These are phyloP conservation scores for Drosophila takahashii DNA, from an alignment of 1,140 invertebrate species.

Conservation along the genomic window DNA sequence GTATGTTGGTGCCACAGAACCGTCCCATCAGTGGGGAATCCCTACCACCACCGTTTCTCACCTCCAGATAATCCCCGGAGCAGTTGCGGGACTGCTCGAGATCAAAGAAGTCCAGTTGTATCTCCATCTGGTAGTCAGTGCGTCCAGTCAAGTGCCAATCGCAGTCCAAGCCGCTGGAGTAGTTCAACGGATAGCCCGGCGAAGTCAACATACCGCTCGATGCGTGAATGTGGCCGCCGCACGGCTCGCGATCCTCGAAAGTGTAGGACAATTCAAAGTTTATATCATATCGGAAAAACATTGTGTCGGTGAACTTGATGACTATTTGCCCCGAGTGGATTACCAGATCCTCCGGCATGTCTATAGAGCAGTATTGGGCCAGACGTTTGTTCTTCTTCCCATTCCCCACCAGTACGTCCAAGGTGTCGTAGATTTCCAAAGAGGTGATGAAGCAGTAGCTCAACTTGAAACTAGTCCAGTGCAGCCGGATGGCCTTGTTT, in stretches of 20 bases:
- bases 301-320: conserved; percentile 50
- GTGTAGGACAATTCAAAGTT: conserved; percentile 64
- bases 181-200: conserved; percentile 90
- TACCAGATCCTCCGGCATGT: conserved; percentile 39
- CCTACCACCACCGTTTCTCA: conserved; percentile 86
- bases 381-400: conserved; percentile 1
- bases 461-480: conserved; percentile 62
- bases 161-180: conserved; percentile 89
- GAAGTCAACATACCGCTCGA: conserved; percentile 89
- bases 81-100: conserved; percentile 88
- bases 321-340: conserved; percentile 49
- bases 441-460: conserved; percentile 89
- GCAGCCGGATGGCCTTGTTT: conserved; percentile 89
- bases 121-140: conserved; percentile 88
- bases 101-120: conserved; percentile 90
- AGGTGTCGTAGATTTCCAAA: conserved; percentile 87
- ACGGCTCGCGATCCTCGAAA: conserved; percentile 83
- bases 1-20: conserved; percentile 88
- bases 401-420: conserved; percentile 3
- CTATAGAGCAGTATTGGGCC: conserved; percentile 39
- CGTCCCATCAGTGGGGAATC: conserved; percentile 89
- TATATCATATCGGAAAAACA: no score
- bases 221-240: conserved; percentile 90
- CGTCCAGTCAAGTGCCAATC: conserved; percentile 90
- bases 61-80: conserved; percentile 91